A percentile compares a stretch with the other conserved stretches of the same genome.
Conservation (phyloP, 2,797 vertebrate genomes). For the Tenualosa ilisha region DNA sequence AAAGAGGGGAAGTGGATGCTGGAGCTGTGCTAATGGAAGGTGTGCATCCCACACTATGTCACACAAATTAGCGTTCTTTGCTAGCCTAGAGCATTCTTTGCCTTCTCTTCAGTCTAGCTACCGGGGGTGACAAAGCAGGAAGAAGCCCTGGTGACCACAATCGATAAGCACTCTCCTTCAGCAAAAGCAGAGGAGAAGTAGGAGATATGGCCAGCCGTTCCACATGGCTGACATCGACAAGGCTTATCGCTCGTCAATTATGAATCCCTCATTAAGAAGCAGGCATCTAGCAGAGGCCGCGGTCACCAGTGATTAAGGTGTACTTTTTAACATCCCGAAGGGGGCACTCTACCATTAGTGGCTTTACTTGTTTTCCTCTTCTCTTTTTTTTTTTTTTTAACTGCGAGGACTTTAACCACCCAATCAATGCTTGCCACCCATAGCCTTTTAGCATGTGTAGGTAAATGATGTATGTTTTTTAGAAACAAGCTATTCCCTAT, state of each 20-base stretch:
- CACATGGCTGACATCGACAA: background rate
- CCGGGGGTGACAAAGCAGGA: background rate
- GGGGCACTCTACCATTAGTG: background rate
- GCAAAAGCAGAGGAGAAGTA: background rate
- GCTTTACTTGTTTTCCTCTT: background rate
- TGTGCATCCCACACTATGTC: too few relatives aligned
- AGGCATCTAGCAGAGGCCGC: constrained; percentile 5
- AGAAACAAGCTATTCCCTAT: too few relatives aligned
- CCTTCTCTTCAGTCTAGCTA: background rate
- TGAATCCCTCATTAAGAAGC: constrained; percentile 40
- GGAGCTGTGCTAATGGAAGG: too few relatives aligned
- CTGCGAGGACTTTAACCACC: background rate
- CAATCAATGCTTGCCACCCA: background rate
- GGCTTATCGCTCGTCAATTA: constrained; percentile 21
- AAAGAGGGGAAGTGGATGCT: too few relatives aligned
- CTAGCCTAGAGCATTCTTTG: background rate
- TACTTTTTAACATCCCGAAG: background rate
- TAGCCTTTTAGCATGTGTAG: background rate
- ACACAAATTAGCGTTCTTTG: too few relatives aligned
- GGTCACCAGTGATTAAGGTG: constrained; percentile 34
- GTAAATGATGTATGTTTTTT: background rate
- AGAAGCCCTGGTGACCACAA: background rate
- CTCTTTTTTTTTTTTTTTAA: background rate
- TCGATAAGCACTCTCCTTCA: constrained; percentile 14
- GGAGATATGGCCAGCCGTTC: background rate